Base-by-base conservation (phyloP, 1,140 invertebrate species). In the Eupristina koningsbergeri region DNA sequence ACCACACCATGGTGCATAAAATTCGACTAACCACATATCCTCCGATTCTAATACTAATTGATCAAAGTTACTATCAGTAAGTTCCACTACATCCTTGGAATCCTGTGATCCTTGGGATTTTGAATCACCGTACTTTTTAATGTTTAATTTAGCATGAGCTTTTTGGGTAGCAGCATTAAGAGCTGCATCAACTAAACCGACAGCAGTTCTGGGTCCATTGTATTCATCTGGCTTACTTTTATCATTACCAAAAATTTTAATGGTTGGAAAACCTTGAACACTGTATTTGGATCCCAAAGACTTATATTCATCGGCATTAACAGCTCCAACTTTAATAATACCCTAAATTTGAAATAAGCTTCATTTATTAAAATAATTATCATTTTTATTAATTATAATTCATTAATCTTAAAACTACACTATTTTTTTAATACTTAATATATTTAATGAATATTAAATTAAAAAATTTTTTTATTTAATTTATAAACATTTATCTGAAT, bases 1-100 rank as follows among this genome's bases (percentile, higher is more conserved):
- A 34, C 97, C 97, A 91, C 97, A 98, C 97, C 97, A 98, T 0
- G 98, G 98, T 26, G 98, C 98, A 92, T 96, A 99, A 94, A 99
- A 99, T 91, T 99, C 98, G 8, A 99, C 97, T 75, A 99, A 89
- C 97, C 98, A 99, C 92, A 98, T 94, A 87, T 99, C 98, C 26
- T 98, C 96, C 9, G 97, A 97, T 76, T 98, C 94, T 78, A 99
- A 89, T 19, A 99, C 98, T 53, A 96, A 88, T 89, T 97, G 95
- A 84, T 99, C 96, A 91, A 99, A 99, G 92, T 99, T 99, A 41
- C 95, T 94, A 89, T 99, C 98, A 0, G 98, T 99, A 63, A 99
- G 91, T 89, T 98, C 97, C 86, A 99, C 93, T 5, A 99, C 98
- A 91, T 98, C 97, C 86, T 95, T 94, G 29, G 91, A 91, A 89